phyloP scores from a whole-genome alignment of 2,797 vertebrate species.

The Enteromius afrohamiltoni region DNA sequence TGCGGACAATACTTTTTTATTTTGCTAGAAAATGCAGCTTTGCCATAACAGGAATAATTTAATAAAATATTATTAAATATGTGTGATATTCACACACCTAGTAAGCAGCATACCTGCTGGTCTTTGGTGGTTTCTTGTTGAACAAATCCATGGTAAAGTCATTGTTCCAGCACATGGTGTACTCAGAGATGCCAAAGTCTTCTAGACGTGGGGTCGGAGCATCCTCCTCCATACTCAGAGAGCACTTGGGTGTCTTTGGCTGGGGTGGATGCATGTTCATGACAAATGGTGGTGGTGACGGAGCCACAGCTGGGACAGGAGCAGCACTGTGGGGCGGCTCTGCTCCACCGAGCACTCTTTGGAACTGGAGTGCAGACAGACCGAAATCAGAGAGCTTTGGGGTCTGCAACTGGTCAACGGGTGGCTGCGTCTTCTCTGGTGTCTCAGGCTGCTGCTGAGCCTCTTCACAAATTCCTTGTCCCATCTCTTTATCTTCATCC shows the following conservation, averaged over 20 bases:
- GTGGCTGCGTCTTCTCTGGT: slow-evolving; percentile 36
- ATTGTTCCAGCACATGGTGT: slow-evolving; percentile 86
- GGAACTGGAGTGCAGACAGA: slow-evolving; percentile 82
- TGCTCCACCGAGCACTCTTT: slow-evolving; percentile 64
- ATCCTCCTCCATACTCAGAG: slow-evolving; percentile 81
- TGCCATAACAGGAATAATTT: not conserved
- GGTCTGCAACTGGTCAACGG: slow-evolving; percentile 65
- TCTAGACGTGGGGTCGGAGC: slow-evolving; percentile 82
- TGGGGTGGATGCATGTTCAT: slow-evolving; percentile 50
- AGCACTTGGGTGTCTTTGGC: slow-evolving; percentile 77
- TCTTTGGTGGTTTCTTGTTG: slow-evolving; percentile 71
- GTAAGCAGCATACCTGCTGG: slow-evolving; percentile 66
- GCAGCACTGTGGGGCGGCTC: slow-evolving; percentile 60
- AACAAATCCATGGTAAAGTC: slow-evolving; percentile 89
- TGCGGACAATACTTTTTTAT: no score
- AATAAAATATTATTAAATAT: no score
- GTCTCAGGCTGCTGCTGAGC: slow-evolving; percentile 43
- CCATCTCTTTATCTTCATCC: slow-evolving; percentile 50
- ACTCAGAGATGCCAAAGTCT: slow-evolving; percentile 86
- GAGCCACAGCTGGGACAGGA: slow-evolving; percentile 54
- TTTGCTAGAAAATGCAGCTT: not conserved
- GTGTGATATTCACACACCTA: slow-evolving; percentile 13
- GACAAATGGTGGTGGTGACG: slow-evolving; percentile 60
- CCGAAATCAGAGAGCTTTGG: slow-evolving; percentile 92
- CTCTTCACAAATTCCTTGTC: not conserved